Conservation (phyloP, 2,888 invertebrate genomes). For the Petrolisthes cinctipes region DNA sequence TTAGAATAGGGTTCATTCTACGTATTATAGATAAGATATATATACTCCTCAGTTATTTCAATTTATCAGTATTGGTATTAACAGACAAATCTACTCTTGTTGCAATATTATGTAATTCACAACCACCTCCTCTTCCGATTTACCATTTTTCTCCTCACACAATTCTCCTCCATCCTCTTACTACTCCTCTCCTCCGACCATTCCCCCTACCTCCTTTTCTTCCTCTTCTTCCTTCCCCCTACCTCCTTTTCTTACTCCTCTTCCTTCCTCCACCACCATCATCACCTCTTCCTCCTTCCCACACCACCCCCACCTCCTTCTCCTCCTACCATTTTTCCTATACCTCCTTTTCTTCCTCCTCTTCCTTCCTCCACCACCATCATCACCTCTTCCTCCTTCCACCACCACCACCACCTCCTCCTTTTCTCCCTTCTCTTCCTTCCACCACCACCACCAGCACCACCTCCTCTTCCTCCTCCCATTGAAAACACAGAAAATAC, state of each 20-base stretch:
- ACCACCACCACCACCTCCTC: conserved; percentile 2
- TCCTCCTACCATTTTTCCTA: neutral
- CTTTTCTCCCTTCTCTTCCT: neutral
- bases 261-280: neutral
- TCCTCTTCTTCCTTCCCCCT: neutral
- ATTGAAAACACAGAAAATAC: conserved; percentile 58
- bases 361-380: neutral
- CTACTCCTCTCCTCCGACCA: neutral
- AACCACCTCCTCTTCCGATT: neutral
- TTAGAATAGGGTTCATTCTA: too few species aligned
- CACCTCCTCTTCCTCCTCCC: conserved; percentile 24
- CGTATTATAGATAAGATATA: too few species aligned
- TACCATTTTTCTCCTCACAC: too few species aligned
- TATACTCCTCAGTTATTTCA: too few species aligned
- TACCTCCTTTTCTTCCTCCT: neutral
- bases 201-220: neutral
- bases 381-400: neutral
- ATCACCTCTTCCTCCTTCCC: neutral
- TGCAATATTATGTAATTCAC: too few species aligned
- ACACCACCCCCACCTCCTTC: too few species aligned
- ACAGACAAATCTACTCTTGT: too few species aligned
- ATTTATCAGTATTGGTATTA: too few species aligned
- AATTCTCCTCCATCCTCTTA: too few species aligned
- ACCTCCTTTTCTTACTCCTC: conserved; percentile 1
- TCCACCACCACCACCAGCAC: neutral